Evolutionary conservation across 2,113 vertebrate species (phyloP).

Genomic region (Sebastes schlegelii): DNA sequence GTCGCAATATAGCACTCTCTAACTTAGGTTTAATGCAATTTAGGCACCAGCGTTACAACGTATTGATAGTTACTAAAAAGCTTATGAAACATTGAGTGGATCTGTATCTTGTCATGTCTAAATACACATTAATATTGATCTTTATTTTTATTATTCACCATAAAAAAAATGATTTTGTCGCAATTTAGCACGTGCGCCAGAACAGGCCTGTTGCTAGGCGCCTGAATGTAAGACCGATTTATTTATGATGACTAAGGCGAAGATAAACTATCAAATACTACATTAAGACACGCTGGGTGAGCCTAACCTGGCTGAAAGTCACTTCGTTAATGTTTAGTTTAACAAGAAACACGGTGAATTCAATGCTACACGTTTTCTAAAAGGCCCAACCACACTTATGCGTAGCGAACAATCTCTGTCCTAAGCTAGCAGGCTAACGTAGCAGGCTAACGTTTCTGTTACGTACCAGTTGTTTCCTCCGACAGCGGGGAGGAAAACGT

Average conservation of each 20-base stretch:
- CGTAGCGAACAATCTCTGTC: constrained; percentile 26
- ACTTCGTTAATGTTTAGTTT: fast-evolving
- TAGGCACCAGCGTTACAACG: background rate
- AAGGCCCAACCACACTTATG: constrained; percentile 44
- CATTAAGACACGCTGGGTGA: fast-evolving
- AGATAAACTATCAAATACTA: fast-evolving
- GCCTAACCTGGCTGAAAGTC: fast-evolving
- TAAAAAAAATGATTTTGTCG: background rate
- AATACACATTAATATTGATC: background rate
- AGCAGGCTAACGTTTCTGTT: constrained; percentile 32
- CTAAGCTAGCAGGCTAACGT: constrained; percentile 49
- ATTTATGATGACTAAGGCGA: background rate
- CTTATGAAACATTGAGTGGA: no score
- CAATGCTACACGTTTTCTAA: background rate
- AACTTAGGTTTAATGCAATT: background rate
- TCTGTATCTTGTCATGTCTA: fast-evolving
- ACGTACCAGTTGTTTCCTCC: constrained; percentile 68
- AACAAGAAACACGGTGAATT: background rate
- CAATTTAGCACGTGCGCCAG: constrained; percentile 61
- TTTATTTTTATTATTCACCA: background rate
- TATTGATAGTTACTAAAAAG: background rate
- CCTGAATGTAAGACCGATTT: background rate
- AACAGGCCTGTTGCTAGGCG: constrained; percentile 43
- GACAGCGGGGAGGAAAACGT: constrained; percentile 2
- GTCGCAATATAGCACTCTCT: constrained; percentile 35